Conservation (phyloP, 2,113 vertebrate genomes). For the Bothrops jararaca region DNA sequence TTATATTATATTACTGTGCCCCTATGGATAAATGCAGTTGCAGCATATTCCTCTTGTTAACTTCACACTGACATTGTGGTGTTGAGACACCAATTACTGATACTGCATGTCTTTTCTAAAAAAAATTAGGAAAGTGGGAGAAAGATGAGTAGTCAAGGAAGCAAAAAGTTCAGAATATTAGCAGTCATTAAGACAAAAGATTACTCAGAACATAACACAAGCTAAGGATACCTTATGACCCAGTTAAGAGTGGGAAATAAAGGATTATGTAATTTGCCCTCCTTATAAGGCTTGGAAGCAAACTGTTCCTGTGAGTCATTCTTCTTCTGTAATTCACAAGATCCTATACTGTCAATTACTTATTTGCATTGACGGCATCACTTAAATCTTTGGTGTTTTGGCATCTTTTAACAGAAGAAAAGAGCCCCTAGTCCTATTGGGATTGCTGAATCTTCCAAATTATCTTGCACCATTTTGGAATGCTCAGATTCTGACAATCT, state of each 20-base stretch:
- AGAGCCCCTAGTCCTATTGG: neutral
- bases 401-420: neutral
- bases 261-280: accelerated
- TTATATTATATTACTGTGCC: neutral
- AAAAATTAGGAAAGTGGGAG: neutral
- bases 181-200: neutral
- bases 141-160: neutral
- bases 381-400: neutral
- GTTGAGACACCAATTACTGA: neutral
- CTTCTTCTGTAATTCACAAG: neutral
- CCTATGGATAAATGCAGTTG: neutral
- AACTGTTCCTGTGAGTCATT: neutral
- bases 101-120: neutral
- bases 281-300: neutral
- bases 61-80: neutral
- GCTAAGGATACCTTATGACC: neutral
- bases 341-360: constrained; percentile 14
- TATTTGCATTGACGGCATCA: neutral
- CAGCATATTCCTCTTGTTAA: neutral
- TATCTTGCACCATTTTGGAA: neutral
- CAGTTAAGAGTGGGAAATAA: neutral
- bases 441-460: neutral
- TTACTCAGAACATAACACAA: neutral
- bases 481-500: neutral
- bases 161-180: neutral